A percentile compares a stretch with the other conserved stretches of the same genome.
Conservation (phyloP, 1,140 invertebrate species). For the Caenorhabditis remanei region DNA sequence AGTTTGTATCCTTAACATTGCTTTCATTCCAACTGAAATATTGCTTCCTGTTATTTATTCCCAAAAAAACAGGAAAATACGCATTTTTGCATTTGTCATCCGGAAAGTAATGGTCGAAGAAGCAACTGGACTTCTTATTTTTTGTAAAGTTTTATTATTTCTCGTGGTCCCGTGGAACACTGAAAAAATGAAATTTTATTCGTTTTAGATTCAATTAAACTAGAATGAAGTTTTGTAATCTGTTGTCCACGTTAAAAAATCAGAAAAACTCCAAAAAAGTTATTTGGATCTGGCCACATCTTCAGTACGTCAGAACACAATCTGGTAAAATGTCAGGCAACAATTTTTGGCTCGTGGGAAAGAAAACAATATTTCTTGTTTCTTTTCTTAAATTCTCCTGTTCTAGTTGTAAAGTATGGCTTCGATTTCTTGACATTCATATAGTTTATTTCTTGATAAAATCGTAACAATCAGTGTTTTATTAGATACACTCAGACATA, state of each 20-base stretch:
- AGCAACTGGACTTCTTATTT: too few relatives aligned
- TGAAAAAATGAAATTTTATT: too few relatives aligned
- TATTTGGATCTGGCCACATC: background rate
- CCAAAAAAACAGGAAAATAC: conserved; percentile 13
- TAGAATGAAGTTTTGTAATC: background rate
- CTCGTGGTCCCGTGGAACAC: too few relatives aligned
- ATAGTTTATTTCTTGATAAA: too few relatives aligned
- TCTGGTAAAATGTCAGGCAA: background rate
- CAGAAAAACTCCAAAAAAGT: background rate
- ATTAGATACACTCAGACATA: too few relatives aligned
- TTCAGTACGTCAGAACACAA: background rate
- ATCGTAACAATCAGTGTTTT: too few relatives aligned
- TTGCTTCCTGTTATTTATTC: conserved; percentile 6
- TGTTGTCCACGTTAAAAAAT: background rate
- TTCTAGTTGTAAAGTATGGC: too few relatives aligned
- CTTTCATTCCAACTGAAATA: background rate
- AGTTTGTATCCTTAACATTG: background rate
- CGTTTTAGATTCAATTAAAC: background rate
- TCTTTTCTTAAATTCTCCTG: too few relatives aligned
- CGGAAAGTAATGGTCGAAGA: background rate
- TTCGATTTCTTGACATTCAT: too few relatives aligned
- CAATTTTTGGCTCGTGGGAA: too few relatives aligned
- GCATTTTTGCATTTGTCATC: background rate
- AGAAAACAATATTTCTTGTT: too few relatives aligned
- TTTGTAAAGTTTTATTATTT: too few relatives aligned